Percentiles rank a stretch among this genome's conserved stretches.
phyloP scores from a whole-genome alignment of 2,888 invertebrate species.

The Thalpophila matura region DNA sequence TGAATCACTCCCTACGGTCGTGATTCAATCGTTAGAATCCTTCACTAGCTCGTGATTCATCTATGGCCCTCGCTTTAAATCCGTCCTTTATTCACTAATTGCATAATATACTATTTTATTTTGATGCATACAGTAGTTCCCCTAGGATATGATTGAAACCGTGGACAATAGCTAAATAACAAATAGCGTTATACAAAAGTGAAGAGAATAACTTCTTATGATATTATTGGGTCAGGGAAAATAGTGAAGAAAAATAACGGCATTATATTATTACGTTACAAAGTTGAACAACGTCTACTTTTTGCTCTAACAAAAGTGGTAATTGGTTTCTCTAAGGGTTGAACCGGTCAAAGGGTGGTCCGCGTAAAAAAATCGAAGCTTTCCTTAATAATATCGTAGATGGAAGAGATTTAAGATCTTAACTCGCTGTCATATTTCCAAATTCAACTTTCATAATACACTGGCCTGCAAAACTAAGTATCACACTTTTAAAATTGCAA shows the following conservation, averaged over 20 bases:
- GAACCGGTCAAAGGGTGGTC: background rate
- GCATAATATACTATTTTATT: too few species aligned
- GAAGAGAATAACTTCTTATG: constrained; percentile 21
- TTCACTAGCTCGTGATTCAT: too few species aligned
- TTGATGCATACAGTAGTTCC: too few species aligned
- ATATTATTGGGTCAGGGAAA: constrained; percentile 19
- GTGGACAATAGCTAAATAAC: too few species aligned
- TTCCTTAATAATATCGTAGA: background rate
- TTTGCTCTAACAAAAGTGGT: constrained; percentile 39
- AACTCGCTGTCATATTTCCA: background rate
- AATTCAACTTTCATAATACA: too few species aligned
- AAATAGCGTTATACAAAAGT: constrained; percentile 13
- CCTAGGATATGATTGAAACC: too few species aligned
- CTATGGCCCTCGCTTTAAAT: too few species aligned
- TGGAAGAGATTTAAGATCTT: background rate
- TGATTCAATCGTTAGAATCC: too few species aligned
- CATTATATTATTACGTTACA: constrained; percentile 35
- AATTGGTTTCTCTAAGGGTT: constrained; percentile 42
- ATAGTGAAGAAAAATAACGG: constrained; percentile 39
- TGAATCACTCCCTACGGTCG: too few species aligned
- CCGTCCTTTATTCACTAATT: too few species aligned
- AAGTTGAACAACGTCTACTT: constrained; percentile 34
- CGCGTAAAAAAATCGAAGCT: constrained; percentile 10
- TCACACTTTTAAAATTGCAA: too few species aligned
- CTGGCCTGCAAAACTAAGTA: too few species aligned